Evolutionary conservation across 2,113 vertebrate genomes (phyloP).

Genomic region (Triplophysa rosa): DNA sequence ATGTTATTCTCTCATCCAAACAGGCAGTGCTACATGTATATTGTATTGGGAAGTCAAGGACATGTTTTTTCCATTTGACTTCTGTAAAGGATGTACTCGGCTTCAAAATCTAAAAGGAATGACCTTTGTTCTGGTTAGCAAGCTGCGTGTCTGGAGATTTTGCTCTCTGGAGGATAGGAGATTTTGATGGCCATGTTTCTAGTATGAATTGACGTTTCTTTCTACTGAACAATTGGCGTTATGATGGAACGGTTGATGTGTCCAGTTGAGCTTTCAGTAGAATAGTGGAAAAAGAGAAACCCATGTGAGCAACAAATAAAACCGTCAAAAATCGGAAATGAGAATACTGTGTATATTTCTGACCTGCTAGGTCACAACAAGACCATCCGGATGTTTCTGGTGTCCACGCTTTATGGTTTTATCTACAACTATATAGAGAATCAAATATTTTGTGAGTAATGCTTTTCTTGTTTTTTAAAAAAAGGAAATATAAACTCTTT

Average conservation of each 20-base stretch:
- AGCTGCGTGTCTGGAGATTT: background rate
- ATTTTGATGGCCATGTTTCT: background rate
- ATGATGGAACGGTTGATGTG: background rate
- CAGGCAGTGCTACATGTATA: background rate
- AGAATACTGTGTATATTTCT: background rate
- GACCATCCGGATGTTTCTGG: background rate
- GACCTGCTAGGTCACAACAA: background rate
- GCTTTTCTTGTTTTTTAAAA: background rate
- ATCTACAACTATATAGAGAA: background rate
- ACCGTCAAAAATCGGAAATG: background rate
- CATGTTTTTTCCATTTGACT: slow-evolving; percentile 14
- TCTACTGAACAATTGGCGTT: background rate
- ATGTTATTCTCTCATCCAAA: slow-evolving; percentile 7
- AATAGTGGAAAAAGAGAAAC: background rate
- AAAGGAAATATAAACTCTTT: too few relatives aligned
- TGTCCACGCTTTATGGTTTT: background rate
- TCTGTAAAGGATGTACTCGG: background rate
- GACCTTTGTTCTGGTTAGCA: background rate
- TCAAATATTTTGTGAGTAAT: background rate
- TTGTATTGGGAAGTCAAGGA: slow-evolving; percentile 13
- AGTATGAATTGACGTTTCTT: background rate
- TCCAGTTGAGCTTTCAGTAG: background rate
- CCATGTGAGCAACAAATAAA: background rate
- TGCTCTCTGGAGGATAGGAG: background rate
- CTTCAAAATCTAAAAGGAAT: slow-evolving; percentile 4